Conservation (phyloP, 2,888 invertebrate genomes). For the Calameuta idolon region DNA sequence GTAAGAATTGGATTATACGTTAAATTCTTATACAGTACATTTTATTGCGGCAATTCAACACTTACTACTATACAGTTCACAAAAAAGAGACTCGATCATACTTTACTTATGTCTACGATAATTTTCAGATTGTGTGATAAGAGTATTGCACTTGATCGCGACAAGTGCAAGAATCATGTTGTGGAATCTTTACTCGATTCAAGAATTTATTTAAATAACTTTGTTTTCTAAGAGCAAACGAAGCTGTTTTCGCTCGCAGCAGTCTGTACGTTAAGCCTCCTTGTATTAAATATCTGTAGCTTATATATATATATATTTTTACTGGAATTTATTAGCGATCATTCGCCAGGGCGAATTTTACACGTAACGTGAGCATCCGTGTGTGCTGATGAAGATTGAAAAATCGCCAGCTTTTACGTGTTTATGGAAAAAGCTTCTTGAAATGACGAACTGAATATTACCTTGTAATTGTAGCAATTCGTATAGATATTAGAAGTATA, state of each 20-base stretch:
- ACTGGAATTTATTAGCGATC: neutral
- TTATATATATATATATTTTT: neutral
- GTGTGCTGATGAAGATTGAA: neutral
- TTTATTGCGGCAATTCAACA: neutral
- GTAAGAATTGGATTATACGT: neutral
- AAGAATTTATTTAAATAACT: neutral
- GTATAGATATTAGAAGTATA: neutral
- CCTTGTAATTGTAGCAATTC: neutral
- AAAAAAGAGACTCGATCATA: neutral
- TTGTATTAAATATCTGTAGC: neutral
- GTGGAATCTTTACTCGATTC: neutral
- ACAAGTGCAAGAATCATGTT: neutral
- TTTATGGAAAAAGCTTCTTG: neutral
- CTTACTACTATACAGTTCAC: neutral
- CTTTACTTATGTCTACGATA: neutral
- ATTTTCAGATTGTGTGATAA: neutral
- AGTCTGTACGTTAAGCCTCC: neutral
- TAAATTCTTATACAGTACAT: neutral
- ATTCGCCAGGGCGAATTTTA: neutral
- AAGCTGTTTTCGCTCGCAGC: neutral
- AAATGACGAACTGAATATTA: neutral
- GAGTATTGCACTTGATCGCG: neutral
- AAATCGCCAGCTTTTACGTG: neutral
- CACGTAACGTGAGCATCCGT: neutral
- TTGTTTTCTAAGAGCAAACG: neutral